Evolutionary conservation across 2,888 invertebrate species (phyloP).

Genomic region (Apeira syringaria): DNA sequence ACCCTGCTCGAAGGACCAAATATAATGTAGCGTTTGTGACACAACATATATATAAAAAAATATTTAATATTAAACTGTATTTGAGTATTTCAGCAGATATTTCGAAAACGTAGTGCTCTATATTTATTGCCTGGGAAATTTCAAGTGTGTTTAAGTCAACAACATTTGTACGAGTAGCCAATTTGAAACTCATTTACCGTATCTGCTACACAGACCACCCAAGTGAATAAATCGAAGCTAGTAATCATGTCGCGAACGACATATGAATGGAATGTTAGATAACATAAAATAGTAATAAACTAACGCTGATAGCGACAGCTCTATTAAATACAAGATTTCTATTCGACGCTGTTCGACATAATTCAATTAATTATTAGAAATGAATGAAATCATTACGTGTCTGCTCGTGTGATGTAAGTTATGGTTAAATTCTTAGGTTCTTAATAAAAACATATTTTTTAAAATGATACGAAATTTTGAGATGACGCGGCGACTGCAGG

Average conservation of each 20-base stretch:
- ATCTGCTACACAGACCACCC: constrained; percentile 29
- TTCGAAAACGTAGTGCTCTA: too few species aligned
- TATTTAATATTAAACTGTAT: too few species aligned
- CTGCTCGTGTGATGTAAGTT: not conserved
- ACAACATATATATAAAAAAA: too few species aligned
- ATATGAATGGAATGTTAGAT: constrained; percentile 32
- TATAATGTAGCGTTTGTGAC: not conserved
- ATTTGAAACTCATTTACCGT: not conserved
- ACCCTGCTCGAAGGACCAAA: not conserved
- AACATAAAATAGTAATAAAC: constrained; percentile 7
- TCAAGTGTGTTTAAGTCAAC: too few species aligned
- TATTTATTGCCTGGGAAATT: too few species aligned
- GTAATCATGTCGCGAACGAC: constrained; percentile 17
- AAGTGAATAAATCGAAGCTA: constrained; percentile 11
- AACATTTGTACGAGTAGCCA: not conserved
- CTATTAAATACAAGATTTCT: constrained; percentile 1
- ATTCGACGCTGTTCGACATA: not conserved
- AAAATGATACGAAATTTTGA: not conserved
- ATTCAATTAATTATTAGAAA: not conserved
- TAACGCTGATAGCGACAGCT: constrained; percentile 32
- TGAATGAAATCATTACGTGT: constrained; percentile 2
- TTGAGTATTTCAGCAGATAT: too few species aligned
- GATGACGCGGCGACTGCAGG: not conserved
- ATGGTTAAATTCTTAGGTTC: constrained; percentile 7
- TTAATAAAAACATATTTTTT: not conserved